A percentile compares a stretch with the other conserved stretches of the same genome.
Conservation (phyloP, 2,797 vertebrate species). For the Spinibarbus caldwelli region DNA sequence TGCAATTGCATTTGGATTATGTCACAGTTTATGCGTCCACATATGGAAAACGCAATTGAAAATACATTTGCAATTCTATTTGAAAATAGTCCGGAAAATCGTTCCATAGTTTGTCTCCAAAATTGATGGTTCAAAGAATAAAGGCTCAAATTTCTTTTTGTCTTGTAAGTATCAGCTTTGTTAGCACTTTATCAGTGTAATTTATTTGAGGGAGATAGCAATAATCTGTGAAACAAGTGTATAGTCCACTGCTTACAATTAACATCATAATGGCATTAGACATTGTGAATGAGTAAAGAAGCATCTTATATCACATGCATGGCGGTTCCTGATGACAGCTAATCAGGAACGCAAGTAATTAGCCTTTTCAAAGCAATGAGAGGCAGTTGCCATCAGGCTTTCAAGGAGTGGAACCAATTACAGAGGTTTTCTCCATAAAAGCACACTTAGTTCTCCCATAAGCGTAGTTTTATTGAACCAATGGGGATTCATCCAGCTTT, state of each 20-base stretch:
- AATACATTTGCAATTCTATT: no score
- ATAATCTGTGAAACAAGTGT: slow-evolving; percentile 4
- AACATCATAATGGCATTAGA: not conserved
- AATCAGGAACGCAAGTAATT: slow-evolving; percentile 37
- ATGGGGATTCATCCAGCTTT: not conserved
- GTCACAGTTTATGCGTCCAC: no score
- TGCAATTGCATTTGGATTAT: no score
- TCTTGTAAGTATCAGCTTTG: not conserved
- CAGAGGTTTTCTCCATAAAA: slow-evolving; percentile 11
- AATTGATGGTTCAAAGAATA: not conserved
- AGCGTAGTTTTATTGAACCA: not conserved
- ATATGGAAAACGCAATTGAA: no score
- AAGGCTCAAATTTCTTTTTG: not conserved
- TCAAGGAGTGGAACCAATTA: slow-evolving; percentile 32
- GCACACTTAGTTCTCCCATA: not conserved
- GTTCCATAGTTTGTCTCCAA: no score
- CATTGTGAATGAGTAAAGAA: not conserved
- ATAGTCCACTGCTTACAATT: not conserved
- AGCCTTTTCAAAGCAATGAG: slow-evolving; percentile 28
- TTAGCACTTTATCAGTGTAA: not conserved
- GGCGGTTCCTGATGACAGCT: not conserved
- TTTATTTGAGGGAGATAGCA: slow-evolving; percentile 2
- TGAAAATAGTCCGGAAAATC: no score
- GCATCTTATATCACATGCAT: not conserved
- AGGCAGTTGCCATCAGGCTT: not conserved